These are phyloP conservation scores for Sander vitreus DNA, from an alignment of 2,113 vertebrate genomes.

Conservation along the genomic window DNA sequence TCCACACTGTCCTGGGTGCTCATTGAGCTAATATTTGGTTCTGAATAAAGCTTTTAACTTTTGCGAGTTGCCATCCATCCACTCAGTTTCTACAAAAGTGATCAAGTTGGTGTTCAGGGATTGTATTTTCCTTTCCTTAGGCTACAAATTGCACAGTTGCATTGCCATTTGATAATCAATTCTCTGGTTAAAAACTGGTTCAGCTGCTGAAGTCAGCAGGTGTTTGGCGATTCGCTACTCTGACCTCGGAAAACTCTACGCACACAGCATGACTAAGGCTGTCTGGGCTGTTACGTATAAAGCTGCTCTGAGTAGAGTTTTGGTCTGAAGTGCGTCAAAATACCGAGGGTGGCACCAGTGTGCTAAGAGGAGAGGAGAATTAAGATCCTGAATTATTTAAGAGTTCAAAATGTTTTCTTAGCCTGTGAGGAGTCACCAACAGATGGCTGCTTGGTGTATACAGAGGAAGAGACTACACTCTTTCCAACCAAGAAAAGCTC, in stretches of 20 bases:
- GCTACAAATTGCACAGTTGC: neutral
- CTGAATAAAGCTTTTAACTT: neutral
- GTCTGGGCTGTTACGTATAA: neutral
- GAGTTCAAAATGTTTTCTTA: neutral
- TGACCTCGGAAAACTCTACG: neutral
- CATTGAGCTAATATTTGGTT: neutral
- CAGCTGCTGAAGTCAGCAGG: neutral
- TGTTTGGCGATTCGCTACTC: neutral
- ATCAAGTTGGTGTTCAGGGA: neutral
- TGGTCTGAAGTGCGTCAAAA: neutral
- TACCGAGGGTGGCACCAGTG: neutral
- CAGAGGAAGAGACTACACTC: neutral
- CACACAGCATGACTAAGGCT: neutral
- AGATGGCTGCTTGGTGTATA: constrained; percentile 11
- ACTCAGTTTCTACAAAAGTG: neutral
- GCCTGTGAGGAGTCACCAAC: constrained; percentile 1
- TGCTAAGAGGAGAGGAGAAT: neutral
- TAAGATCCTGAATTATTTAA: neutral
- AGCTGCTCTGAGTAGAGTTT: neutral
- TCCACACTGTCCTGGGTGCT: neutral
- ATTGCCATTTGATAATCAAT: neutral
- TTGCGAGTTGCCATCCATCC: neutral
- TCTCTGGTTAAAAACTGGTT: neutral
- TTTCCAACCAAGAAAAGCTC: neutral
- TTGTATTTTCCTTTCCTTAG: neutral